A percentile compares a stretch with the other conserved stretches of the same genome.
Conservation (phyloP, 2,113 vertebrate genomes). For the Amphiprion ocellaris region DNA sequence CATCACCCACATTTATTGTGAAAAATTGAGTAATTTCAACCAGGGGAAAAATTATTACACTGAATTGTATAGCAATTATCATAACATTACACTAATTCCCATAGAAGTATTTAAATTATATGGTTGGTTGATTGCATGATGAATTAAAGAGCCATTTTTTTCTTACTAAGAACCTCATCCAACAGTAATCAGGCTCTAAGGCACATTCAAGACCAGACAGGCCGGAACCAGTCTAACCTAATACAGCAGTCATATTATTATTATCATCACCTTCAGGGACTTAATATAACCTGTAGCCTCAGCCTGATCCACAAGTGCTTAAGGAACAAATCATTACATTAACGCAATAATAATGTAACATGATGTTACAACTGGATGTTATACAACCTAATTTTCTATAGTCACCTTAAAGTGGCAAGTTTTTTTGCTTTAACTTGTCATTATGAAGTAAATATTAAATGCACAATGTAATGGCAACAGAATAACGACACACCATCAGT, state of each 20-base stretch:
- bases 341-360: constrained; percentile 25
- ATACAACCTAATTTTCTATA: constrained; percentile 2
- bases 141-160: constrained; percentile 85
- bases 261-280: constrained; percentile 67
- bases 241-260: constrained; percentile 70
- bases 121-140: constrained; percentile 88
- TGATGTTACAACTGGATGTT: constrained; percentile 36
- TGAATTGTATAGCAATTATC: constrained; percentile 85
- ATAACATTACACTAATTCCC: constrained; percentile 87
- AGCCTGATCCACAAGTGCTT: constrained; percentile 76
- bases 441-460: too few relatives aligned
- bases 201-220: constrained; percentile 77
- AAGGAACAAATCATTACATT: constrained; percentile 42
- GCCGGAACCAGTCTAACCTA: constrained; percentile 71
- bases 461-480: too few relatives aligned
- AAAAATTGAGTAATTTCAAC: constrained; percentile 77
- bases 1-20: constrained; percentile 77
- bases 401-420: constrained; percentile 5
- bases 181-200: constrained; percentile 77
- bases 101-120: constrained; percentile 89
- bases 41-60: constrained; percentile 81
- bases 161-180: constrained; percentile 73
- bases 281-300: constrained; percentile 64
- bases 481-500: too few relatives aligned
- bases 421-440: too few relatives aligned